Evolutionary conservation across 2,113 vertebrate species (phyloP).

Genomic region (Cyanoderma ruficeps): DNA sequence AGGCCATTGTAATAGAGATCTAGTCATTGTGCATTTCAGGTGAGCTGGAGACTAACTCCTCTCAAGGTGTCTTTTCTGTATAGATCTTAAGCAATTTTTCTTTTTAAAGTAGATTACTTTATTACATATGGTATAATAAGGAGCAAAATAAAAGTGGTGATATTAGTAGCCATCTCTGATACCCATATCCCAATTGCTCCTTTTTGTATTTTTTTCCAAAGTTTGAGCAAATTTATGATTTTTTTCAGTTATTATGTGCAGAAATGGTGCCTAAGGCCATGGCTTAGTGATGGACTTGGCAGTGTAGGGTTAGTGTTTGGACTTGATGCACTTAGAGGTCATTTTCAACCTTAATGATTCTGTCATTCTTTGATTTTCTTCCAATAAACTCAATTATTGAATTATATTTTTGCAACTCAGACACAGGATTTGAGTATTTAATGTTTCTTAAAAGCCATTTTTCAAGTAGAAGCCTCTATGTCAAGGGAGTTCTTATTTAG

Average conservation of each 20-base stretch:
- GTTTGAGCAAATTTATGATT: background rate
- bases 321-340: background rate
- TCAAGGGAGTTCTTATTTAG: background rate
- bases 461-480: background rate
- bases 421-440: background rate
- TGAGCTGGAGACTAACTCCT: background rate
- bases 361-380: background rate
- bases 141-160: background rate
- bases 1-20: background rate
- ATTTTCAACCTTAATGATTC: background rate
- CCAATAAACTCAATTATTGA: background rate
- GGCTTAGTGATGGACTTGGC: background rate
- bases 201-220: background rate
- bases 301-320: background rate
- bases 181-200: background rate
- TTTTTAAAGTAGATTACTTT: background rate
- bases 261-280: background rate
- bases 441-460: background rate
- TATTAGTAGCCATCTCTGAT: background rate
- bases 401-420: background rate
- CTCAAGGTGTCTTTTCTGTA: background rate
- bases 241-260: background rate
- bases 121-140: background rate
- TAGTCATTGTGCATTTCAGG: background rate
- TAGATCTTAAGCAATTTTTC: background rate